Percentiles rank a stretch among this genome's conserved stretches.
Evolutionary conservation across 2,797 vertebrate species (phyloP).

Genomic region (Hyperoplus immaculatus): DNA sequence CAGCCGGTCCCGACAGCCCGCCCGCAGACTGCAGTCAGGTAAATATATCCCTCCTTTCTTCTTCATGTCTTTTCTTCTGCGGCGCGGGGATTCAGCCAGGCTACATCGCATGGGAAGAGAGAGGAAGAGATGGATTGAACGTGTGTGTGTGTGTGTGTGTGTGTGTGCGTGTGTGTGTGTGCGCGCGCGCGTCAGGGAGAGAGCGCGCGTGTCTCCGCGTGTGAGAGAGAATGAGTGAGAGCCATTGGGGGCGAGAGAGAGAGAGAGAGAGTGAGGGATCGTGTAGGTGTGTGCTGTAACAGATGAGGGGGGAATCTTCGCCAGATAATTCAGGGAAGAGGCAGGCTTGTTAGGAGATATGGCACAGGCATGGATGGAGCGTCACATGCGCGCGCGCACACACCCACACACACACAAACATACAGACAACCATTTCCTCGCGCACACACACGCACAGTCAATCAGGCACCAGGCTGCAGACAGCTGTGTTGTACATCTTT

Average conservation of each 20-base stretch:
- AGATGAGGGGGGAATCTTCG: constrained; percentile 81
- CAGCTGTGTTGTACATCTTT: constrained; percentile 81
- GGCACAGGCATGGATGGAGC: constrained; percentile 83
- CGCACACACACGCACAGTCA: constrained; percentile 59
- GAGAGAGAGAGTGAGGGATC: not conserved
- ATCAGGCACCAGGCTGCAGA: constrained; percentile 53
- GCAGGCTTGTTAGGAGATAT: constrained; percentile 85
- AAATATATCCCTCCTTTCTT: constrained; percentile 87
- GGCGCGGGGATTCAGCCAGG: constrained; percentile 91
- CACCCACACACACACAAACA: constrained; percentile 51
- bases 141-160: constrained; percentile 32
- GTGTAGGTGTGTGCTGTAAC: constrained; percentile 77
- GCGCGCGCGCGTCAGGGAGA: constrained; percentile 30
- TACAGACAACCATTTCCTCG: constrained; percentile 39
- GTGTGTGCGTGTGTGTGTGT: not conserved
- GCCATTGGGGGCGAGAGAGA: constrained; percentile 1
- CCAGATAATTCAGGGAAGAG: constrained; percentile 83
- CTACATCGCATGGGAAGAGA: constrained; percentile 86
- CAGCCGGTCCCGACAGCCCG: constrained; percentile 92
- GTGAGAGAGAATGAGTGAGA: constrained; percentile 37
- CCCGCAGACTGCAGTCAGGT: constrained; percentile 98
- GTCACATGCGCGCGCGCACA: constrained; percentile 55
- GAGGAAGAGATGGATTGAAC: constrained; percentile 75
- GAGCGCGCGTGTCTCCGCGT: constrained; percentile 36
- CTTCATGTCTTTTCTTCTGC: constrained; percentile 44